phyloP scores from a whole-genome alignment of 2,888 invertebrate species.

The Pyrrhosoma nymphula region DNA sequence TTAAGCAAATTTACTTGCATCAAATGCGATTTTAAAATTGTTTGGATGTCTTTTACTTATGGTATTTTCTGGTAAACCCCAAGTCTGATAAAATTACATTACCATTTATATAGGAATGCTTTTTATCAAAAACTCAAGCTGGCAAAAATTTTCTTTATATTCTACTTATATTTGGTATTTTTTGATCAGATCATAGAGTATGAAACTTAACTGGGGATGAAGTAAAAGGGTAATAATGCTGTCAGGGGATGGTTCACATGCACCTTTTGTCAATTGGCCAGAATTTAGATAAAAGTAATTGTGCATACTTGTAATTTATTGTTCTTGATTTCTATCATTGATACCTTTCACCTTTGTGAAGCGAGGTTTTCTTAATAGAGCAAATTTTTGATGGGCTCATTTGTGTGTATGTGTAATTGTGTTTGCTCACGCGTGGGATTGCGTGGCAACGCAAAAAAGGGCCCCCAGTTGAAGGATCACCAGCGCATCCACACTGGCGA shows the following conservation, averaged over 20 bases:
- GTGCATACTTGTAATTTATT: neutral
- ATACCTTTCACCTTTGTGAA: neutral
- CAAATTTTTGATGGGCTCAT: slow-evolving; percentile 53
- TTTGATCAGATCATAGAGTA: neutral
- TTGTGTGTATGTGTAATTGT: slow-evolving; percentile 49
- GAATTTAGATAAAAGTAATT: neutral
- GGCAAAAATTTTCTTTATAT: too few relatives aligned
- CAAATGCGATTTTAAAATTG: neutral
- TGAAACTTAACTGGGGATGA: neutral
- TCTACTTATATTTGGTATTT: neutral
- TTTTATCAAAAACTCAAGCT: neutral
- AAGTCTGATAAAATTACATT: neutral
- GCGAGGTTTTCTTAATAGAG: neutral
- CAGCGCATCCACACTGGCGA: slow-evolving; percentile 61
- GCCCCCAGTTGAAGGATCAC: slow-evolving; percentile 66
- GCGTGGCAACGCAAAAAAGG: slow-evolving; percentile 35
- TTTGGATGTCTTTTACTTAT: too few relatives aligned
- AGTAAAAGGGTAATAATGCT: neutral
- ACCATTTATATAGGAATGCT: too few relatives aligned
- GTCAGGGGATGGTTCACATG: slow-evolving; percentile 32
- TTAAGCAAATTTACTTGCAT: neutral
- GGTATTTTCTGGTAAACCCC: too few relatives aligned
- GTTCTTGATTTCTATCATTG: neutral
- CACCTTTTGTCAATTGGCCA: neutral
- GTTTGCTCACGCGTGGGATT: neutral